Base-by-base conservation (phyloP, 1,140 invertebrate species). In the Thereuonema tuberculata region DNA sequence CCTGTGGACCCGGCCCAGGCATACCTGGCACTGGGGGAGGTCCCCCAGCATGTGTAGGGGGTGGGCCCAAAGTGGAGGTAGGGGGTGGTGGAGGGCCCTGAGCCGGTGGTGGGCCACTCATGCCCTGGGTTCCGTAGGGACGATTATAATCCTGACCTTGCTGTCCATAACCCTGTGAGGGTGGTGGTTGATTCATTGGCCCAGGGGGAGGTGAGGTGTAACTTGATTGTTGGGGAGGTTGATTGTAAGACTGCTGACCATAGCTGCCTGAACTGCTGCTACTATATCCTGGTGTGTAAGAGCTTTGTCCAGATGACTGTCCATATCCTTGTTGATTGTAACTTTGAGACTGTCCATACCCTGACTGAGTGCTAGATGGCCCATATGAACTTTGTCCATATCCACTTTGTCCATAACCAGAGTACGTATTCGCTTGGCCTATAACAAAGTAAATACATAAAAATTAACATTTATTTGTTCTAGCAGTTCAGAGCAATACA, bases 401-500 rank as follows among this genome's bases (percentile, higher is more conserved):
- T 3, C 57, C 57, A 27, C 57, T 58, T 26, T 58, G 57, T 25
- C 57, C 57, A 43, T 58, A 58, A 5, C 57, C 46, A 24, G 57
- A 58, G 24, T 58, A 58, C 21, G 37, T 58, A 58, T 58, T 58
- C 5, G 57, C 14, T 23, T 47, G 57, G 25, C 57, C 57, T 58
- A 29, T 3, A 56, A 56, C 12, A 3, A 56, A 29, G n/a, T n/a
- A n/a, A n/a, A n/a, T n/a, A n/a, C n/a, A n/a, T n/a, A n/a, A n/a
- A n/a, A n/a, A n/a, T n/a, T n/a, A n/a, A n/a, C n/a, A n/a, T n/a
- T n/a, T n/a, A n/a, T n/a, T n/a, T n/a, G n/a, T n/a, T n/a, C n/a
- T n/a, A n/a, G n/a, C n/a, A n/a, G n/a, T n/a, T n/a, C n/a, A n/a
- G n/a, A n/a, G n/a, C n/a, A n/a, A n/a, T n/a, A n/a, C n/a, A n/a